Conservation (phyloP, 37 sponge, comb jelly and placozoan species). For the Aphrocallistes beatrix region DNA sequence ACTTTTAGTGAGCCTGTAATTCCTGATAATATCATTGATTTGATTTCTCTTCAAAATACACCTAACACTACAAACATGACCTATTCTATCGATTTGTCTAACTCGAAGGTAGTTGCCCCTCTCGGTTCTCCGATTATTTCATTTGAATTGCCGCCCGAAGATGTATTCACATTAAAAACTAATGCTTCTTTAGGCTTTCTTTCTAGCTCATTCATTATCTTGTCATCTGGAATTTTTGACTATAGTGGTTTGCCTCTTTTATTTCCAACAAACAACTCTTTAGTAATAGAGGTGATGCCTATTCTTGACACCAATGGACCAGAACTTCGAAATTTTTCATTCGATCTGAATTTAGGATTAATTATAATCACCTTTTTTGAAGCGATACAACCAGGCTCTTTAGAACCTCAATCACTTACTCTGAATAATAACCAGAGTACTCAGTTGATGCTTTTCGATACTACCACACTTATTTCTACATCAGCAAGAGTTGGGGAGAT, state of each 20-base stretch:
- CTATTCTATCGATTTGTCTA: background rate
- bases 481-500: background rate
- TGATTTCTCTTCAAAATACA: background rate
- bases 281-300: conserved; percentile 24
- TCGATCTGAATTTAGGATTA: conserved; percentile 25
- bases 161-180: conserved; percentile 35
- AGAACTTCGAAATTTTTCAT: conserved; percentile 21
- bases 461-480: background rate
- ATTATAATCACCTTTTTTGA: background rate
- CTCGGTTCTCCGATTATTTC: conserved; percentile 44
- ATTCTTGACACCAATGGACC: conserved; percentile 55
- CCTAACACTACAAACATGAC: background rate
- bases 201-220: conserved; percentile 27
- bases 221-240: conserved; percentile 42
- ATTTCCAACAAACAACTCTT: background rate
- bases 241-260: conserved; percentile 34
- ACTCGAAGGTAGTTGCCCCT: conserved; percentile 24
- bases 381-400: background rate
- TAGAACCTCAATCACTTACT: background rate
- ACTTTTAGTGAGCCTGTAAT: conserved; percentile 57
- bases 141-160: conserved; percentile 33
- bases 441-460: background rate
- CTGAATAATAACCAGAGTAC: conserved; percentile 3
- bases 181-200: conserved; percentile 33
- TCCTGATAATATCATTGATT: conserved; percentile 18